These are phyloP conservation scores for Choristoneura rosaceana DNA, from an alignment of 2,888 invertebrate genomes.

Conservation along the genomic window DNA sequence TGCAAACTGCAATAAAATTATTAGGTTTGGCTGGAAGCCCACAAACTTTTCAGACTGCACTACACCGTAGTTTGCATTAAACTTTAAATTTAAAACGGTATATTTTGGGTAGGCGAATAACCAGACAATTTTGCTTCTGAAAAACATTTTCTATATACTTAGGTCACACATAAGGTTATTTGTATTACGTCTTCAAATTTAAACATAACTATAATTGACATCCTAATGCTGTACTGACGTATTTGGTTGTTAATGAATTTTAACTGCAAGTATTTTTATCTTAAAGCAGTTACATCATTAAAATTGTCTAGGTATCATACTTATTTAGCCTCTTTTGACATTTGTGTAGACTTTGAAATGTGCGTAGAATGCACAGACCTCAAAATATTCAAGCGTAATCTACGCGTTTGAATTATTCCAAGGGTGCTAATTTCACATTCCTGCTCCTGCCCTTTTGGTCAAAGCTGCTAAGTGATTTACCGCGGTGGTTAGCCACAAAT, in stretches of 20 bases:
- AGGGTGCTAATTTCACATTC: background rate
- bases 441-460: background rate
- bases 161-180: background rate
- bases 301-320: too few relatives aligned
- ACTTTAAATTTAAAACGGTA: background rate
- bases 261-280: background rate
- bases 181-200: background rate
- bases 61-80: conserved; percentile 9
- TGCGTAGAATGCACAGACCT: background rate
- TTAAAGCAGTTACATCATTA: too few relatives aligned
- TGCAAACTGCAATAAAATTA: conserved; percentile 31
- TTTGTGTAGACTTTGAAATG: background rate
- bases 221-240: background rate
- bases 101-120: background rate
- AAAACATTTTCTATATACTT: background rate
- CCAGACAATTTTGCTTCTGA: background rate
- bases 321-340: too few relatives aligned
- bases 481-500: conserved; percentile 15
- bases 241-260: background rate
- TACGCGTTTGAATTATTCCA: background rate
- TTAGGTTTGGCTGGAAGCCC: background rate
- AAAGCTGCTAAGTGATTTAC: conserved; percentile 13
- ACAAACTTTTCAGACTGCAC: conserved; percentile 23
- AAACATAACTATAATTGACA: conserved; percentile 1
- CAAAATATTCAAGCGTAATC: background rate